Conservation (phyloP, 2,113 vertebrate species). For the Tragelaphus buxtoni region DNA sequence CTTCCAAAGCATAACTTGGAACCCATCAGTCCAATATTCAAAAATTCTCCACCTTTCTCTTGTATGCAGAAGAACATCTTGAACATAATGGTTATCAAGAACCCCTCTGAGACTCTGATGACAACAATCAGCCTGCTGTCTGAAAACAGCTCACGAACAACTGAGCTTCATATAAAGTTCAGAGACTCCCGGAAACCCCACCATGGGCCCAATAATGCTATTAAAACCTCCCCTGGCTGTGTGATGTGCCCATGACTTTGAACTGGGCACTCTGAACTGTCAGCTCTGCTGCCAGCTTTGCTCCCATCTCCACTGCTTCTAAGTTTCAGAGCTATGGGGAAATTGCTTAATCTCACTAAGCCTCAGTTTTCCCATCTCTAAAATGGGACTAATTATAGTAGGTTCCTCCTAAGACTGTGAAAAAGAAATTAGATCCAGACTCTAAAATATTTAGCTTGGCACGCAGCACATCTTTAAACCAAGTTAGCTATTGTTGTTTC, state of each 20-base stretch:
- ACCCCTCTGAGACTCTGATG: neutral
- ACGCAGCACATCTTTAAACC: neutral
- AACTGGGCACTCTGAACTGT: neutral
- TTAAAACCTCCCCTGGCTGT: neutral
- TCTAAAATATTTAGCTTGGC: neutral
- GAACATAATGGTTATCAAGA: neutral
- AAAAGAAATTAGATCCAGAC: neutral
- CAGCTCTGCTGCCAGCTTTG: neutral
- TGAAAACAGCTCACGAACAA: neutral
- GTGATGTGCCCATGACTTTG: neutral
- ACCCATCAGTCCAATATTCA: neutral
- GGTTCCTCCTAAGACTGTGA: neutral
- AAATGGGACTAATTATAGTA: neutral
- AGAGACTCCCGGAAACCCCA: neutral
- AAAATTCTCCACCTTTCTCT: neutral
- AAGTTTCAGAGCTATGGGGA: neutral
- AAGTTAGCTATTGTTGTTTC: neutral
- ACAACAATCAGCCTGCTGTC: neutral
- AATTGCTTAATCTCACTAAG: neutral
- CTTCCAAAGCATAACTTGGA: neutral
- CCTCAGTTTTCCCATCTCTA: neutral
- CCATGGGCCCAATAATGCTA: too few relatives aligned
- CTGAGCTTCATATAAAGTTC: neutral
- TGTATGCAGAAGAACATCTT: neutral
- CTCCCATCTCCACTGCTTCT: neutral